These are phyloP conservation scores for Amphipyra tragopoginis DNA, from an alignment of 2,888 invertebrate species.

Conservation along the genomic window DNA sequence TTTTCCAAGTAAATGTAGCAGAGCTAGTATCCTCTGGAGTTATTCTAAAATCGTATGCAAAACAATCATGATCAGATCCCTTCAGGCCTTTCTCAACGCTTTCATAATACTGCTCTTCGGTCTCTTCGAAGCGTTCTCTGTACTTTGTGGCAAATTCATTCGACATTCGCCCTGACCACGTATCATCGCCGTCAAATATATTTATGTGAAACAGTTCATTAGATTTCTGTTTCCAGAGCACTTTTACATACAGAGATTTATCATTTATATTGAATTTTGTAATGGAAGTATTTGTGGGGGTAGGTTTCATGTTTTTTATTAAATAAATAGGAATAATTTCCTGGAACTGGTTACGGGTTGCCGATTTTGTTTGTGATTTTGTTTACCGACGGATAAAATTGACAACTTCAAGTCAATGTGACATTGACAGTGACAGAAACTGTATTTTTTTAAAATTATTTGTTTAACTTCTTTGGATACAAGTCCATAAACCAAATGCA, in stretches of 20 bases:
- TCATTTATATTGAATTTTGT: constrained; percentile 66
- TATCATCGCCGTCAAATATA: constrained; percentile 67
- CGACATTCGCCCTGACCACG: constrained; percentile 76
- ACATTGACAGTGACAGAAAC: too few relatives aligned
- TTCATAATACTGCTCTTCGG: constrained; percentile 65
- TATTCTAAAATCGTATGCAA: constrained; percentile 61
- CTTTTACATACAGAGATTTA: constrained; percentile 66
- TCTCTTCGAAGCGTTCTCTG: constrained; percentile 65
- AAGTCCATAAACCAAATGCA: too few relatives aligned
- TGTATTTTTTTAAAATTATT: too few relatives aligned
- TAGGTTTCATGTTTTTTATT: constrained; percentile 31
- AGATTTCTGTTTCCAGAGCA: constrained; percentile 70
- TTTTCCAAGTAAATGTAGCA: constrained; percentile 77
- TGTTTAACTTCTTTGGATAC: too few relatives aligned
- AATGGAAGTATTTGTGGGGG: constrained; percentile 49
- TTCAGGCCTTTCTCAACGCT: constrained; percentile 66
- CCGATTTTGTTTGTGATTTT: constrained; percentile 29
- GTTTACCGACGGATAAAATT: too few relatives aligned
- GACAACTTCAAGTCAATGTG: neutral
- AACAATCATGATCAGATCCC: constrained; percentile 48
- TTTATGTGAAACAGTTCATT: constrained; percentile 72
- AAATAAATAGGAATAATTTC: neutral
- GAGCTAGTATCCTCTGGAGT: constrained; percentile 43
- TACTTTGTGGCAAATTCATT: constrained; percentile 66
- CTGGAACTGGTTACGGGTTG: neutral